Evolutionary conservation across 2,888 invertebrate genomes (phyloP), one percentile per base, ranked within the genome.

Genomic region (Leucoma salicis): DNA sequence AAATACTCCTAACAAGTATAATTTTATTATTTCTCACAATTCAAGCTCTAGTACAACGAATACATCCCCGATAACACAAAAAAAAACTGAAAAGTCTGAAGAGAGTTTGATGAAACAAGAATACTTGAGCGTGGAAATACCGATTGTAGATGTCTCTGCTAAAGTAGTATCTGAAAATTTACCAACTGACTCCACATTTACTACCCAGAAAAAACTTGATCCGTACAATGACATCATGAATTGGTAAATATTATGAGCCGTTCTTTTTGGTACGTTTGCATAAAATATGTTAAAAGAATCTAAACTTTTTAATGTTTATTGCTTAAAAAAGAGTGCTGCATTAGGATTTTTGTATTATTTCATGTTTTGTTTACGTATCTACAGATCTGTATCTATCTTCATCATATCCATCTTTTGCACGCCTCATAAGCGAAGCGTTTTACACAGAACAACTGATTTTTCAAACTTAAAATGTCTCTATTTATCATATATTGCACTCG

Each of bases 81-180:
- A 14, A n/a, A 31, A 14, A 15, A 31, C 5, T 12, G 24, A 12
- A n/a, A 18, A 32, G 6, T 21, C 34, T 1, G 16, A 37, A 25
- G 34, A 47, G 10, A 41, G 8, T 21, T 21, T 11, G 4, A 10
- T 12, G 27, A n/a, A 14, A 3, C 39, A 44, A 2, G 60, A 68
- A 27, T 74, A 60, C 24, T 43, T 82, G 8, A 54, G 45, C 14
- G 45, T 79, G 21, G 80, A 82, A 34, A 46, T 87, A n/a, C 85
- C 86, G 1, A 49, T 87, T 13, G 68, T 83, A 14, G 80, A 86
- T 32, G 69, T 86, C 10, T 79, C 84, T 16, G 79, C 67, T 13
- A 40, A 60, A 11, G 12, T 72, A 31, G 44, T 57, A 14, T 61
- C 70, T 0, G 57, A 54, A 0, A 39, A 36, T 0, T 14, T 35